phyloP scores from a whole-genome alignment of 2,888 invertebrate genomes.

The Patella caerulea region DNA sequence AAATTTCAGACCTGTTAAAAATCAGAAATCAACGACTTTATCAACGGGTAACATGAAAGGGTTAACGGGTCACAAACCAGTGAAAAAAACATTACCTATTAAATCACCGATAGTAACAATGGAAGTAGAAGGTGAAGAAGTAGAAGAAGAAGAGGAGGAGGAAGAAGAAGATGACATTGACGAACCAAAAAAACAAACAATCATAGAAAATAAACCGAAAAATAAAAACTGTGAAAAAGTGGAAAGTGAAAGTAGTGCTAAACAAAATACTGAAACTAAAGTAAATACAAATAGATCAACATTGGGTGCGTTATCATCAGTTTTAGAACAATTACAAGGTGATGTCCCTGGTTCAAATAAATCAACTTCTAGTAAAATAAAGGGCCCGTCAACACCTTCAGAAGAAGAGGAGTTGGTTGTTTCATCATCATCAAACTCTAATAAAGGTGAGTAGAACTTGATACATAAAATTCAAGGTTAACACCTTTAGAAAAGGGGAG shows the following conservation, averaged over 20 bases:
- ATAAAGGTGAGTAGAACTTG: no score
- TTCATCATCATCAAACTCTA: no score
- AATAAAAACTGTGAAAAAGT: background rate
- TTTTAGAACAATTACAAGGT: background rate
- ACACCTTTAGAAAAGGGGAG: no score
- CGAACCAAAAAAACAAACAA: constrained; percentile 18
- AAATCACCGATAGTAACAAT: no score
- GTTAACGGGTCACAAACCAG: background rate
- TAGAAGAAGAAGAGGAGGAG: constrained; percentile 35
- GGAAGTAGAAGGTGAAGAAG: no score
- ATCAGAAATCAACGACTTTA: background rate
- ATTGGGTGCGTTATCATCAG: background rate
- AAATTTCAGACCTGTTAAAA: background rate
- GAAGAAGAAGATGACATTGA: constrained; percentile 44
- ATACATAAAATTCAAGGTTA: no score
- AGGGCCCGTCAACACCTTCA: background rate
- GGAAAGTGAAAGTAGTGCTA: background rate
- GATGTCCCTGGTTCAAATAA: background rate
- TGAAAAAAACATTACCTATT: background rate
- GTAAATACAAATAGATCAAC: background rate
- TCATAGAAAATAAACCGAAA: constrained; percentile 11
- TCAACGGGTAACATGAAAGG: constrained; percentile 13
- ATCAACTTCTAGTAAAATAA: background rate
- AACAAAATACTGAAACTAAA: background rate
- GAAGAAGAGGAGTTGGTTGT: no score